Percentiles rank a stretch among this genome's conserved stretches.
These are phyloP conservation scores for Eulemur rubriventer DNA, from an alignment of 2,797 vertebrate genomes.

Conservation along the genomic window DNA sequence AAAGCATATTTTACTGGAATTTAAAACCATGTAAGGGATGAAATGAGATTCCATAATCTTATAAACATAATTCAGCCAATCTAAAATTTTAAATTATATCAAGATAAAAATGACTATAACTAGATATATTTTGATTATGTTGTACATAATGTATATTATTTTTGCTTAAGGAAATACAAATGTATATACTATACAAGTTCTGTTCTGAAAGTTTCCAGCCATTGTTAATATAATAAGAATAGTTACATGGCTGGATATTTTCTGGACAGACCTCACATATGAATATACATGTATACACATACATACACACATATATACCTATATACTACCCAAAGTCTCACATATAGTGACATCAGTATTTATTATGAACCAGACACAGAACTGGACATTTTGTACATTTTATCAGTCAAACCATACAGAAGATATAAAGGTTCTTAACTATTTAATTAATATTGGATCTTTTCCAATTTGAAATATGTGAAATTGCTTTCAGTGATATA, in stretches of 20 bases:
- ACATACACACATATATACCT: background rate
- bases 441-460: background rate
- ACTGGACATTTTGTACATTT: background rate
- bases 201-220: too few species aligned
- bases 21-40: slow-evolving; percentile 1
- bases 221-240: too few species aligned
- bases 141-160: background rate
- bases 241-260: too few species aligned
- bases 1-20: background rate
- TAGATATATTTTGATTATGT: background rate
- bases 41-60: background rate
- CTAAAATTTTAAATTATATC: background rate
- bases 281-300: background rate
- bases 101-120: background rate
- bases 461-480: background rate
- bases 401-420: background rate
- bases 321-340: background rate
- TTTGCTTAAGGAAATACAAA: background rate
- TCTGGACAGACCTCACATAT: background rate
- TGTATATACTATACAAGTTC: background rate
- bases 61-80: background rate
- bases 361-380: background rate
- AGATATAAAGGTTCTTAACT: background rate
- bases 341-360: background rate
- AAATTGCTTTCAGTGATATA: background rate